Conservation (phyloP, 23 tunicate species). For the Oikopleura vanhoeffeni region DNA sequence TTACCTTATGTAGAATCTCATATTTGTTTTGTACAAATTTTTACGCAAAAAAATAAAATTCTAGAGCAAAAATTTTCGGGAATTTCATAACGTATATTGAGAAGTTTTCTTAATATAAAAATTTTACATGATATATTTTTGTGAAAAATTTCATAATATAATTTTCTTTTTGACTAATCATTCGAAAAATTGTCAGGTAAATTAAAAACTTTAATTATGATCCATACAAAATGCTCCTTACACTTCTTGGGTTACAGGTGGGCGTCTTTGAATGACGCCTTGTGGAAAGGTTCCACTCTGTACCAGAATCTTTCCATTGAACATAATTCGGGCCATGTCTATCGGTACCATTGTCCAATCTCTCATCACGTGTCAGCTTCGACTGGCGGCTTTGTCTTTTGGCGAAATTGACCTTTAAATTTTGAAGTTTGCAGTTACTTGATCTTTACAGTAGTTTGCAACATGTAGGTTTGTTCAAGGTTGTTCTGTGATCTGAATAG, state of each 20-base stretch:
- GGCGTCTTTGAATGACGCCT: not conserved
- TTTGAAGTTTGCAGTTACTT: slow-evolving; percentile 10
- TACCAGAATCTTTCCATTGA: not conserved
- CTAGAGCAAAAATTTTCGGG: too few relatives aligned
- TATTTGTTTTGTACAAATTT: too few relatives aligned
- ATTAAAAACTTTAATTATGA: too few relatives aligned
- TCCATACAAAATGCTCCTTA: too few relatives aligned
- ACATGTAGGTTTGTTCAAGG: slow-evolving; percentile 8
- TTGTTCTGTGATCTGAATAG: slow-evolving; percentile 5
- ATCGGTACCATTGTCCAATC: slow-evolving; percentile 16
- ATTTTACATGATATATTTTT: too few relatives aligned
- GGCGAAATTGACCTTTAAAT: not conserved
- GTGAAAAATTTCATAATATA: too few relatives aligned
- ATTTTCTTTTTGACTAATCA: too few relatives aligned
- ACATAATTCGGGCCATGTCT: slow-evolving; percentile 4
- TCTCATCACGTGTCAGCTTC: slow-evolving; percentile 6
- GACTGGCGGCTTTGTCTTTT: not conserved
- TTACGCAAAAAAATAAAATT: too few relatives aligned
- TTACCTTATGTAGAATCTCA: too few relatives aligned
- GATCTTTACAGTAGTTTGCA: slow-evolving; percentile 10
- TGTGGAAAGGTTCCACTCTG: not conserved
- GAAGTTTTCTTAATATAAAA: too few relatives aligned
- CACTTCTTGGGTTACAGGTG: not conserved
- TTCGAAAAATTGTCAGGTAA: too few relatives aligned
- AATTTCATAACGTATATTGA: too few relatives aligned